These are phyloP conservation scores for Telenomus remus DNA, from an alignment of 1,140 invertebrate species.

Conservation along the genomic window DNA sequence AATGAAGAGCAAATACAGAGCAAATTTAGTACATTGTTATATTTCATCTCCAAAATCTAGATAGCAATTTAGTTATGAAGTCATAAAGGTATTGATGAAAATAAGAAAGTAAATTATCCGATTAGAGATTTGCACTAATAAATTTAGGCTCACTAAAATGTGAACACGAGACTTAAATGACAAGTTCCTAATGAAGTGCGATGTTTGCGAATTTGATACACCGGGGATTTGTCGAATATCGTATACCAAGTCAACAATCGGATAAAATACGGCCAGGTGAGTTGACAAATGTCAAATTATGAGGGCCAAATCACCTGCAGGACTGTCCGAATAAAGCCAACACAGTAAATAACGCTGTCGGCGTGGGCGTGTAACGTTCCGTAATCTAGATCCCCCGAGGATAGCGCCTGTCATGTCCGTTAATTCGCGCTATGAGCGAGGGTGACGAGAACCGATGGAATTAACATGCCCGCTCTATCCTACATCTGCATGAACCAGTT, in stretches of 20 bases:
- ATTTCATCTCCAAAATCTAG: too few species aligned
- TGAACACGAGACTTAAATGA: conserved; percentile 2
- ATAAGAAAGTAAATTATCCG: too few species aligned
- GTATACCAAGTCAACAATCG: conserved; percentile 39
- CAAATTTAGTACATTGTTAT: too few species aligned
- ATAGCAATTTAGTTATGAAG: too few species aligned
- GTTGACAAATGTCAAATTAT: conserved; percentile 45
- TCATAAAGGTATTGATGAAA: too few species aligned
- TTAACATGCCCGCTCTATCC: conserved; percentile 32
- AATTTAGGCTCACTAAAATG: too few species aligned
- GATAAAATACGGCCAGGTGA: conserved; percentile 31
- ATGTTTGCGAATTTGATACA: conserved; percentile 18
- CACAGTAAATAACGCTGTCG: conserved; percentile 56
- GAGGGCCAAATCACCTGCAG: conserved; percentile 41
- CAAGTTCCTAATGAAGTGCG: conserved; percentile 33
- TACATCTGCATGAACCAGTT: conserved; percentile 56
- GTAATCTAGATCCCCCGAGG: conserved; percentile 53
- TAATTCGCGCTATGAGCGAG: conserved; percentile 50
- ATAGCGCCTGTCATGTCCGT: conserved; percentile 55
- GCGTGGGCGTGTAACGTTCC: conserved; percentile 52
- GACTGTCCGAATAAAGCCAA: conserved; percentile 50
- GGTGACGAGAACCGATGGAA: conserved; percentile 47
- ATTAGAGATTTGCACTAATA: too few species aligned
- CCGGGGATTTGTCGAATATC: conserved; percentile 24
- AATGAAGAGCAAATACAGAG: too few species aligned